phyloP scores from a whole-genome alignment of 2,113 vertebrate genomes.

The Channa maculata region DNA sequence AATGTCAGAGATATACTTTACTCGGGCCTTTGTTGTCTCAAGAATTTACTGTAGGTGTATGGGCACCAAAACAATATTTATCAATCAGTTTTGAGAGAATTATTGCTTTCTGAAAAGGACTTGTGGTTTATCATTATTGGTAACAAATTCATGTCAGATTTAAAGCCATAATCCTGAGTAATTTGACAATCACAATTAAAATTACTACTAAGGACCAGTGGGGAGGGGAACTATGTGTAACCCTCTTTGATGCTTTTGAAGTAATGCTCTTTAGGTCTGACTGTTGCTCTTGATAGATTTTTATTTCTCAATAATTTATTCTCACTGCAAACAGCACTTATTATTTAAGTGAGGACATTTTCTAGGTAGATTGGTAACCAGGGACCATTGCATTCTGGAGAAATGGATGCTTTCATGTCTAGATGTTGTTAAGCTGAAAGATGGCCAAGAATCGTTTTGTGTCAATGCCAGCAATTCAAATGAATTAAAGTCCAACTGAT shows the following conservation, averaged over 20 bases:
- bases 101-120: background rate
- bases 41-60: background rate
- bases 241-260: too few species aligned
- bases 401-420: slow-evolving; percentile 11
- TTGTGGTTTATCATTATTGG: background rate
- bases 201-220: too few species aligned
- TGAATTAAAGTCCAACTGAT: slow-evolving; percentile 59
- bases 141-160: background rate
- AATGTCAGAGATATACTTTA: background rate
- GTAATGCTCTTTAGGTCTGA: too few species aligned
- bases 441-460: slow-evolving; percentile 40
- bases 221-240: too few species aligned
- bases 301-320: too few species aligned
- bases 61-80: background rate
- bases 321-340: too few species aligned
- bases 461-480: slow-evolving; percentile 47
- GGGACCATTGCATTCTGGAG: slow-evolving; percentile 5
- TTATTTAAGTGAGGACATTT: background rate
- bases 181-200: too few species aligned
- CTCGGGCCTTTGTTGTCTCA: background rate
- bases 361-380: background rate
- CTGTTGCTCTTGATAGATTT: too few species aligned
- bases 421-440: slow-evolving; percentile 24
- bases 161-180: too few species aligned
- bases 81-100: slow-evolving; percentile 3